A percentile compares a stretch with the other conserved stretches of the same genome.
These are phyloP conservation scores for Drosophila lutescens DNA, from an alignment of 2,888 invertebrate species.

Conservation along the genomic window DNA sequence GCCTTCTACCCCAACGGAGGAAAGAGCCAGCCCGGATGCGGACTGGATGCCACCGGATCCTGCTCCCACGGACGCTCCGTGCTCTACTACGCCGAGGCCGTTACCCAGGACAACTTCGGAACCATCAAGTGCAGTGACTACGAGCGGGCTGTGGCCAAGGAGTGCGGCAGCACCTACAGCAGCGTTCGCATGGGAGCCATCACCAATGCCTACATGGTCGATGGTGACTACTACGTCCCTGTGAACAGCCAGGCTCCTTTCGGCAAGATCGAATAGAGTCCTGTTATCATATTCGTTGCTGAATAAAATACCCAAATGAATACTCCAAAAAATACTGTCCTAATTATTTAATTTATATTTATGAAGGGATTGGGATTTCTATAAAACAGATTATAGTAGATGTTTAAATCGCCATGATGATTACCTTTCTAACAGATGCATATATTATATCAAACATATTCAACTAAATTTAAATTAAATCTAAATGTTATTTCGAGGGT, in stretches of 20 bases:
- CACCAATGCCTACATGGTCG: constrained; percentile 64
- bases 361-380: too few species aligned
- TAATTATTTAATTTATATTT: not conserved
- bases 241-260: constrained; percentile 79
- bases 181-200: constrained; percentile 74
- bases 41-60: constrained; percentile 77
- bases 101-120: constrained; percentile 77
- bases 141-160: constrained; percentile 64
- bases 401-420: not conserved
- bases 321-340: not conserved
- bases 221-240: constrained; percentile 81
- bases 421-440: not conserved
- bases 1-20: constrained; percentile 86
- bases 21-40: constrained; percentile 86
- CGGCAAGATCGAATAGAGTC: constrained; percentile 60
- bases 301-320: constrained; percentile 20
- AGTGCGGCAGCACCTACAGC: constrained; percentile 69
- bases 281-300: not conserved
- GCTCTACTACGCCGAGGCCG: constrained; percentile 84
- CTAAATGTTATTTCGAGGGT: not conserved
- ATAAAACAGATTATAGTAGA: too few species aligned
- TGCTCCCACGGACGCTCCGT: constrained; percentile 85
- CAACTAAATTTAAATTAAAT: not conserved
- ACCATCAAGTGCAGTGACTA: constrained; percentile 72
- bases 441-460: not conserved